A percentile compares a stretch with the other conserved stretches of the same genome.
Conservation (phyloP, 2,888 invertebrate species). For the Scaptomyza cyrtandrae region DNA sequence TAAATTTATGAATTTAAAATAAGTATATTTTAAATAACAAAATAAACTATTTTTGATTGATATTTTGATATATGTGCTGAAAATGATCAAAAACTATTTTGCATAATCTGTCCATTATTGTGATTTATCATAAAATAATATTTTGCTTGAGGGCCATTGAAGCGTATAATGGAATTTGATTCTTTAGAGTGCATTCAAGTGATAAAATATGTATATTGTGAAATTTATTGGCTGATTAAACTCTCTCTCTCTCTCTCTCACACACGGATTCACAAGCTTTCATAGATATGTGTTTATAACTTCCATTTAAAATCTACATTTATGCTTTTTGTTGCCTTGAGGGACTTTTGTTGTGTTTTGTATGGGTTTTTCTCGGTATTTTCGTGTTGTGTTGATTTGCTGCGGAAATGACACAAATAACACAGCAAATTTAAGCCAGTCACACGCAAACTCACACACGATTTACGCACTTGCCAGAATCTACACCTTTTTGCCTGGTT, state of each 20-base stretch:
- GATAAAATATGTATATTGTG: slow-evolving; percentile 65
- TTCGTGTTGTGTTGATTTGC: slow-evolving; percentile 65
- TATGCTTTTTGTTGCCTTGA: slow-evolving; percentile 28
- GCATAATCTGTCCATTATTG: slow-evolving; percentile 42
- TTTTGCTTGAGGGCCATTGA: slow-evolving; percentile 27
- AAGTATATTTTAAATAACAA: too few species aligned
- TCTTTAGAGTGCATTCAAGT: slow-evolving; percentile 62
- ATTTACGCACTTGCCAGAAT: slow-evolving; percentile 38
- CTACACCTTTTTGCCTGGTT: slow-evolving; percentile 56
- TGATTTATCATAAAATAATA: slow-evolving; percentile 26
- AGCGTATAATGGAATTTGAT: slow-evolving; percentile 48
- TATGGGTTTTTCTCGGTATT: slow-evolving; percentile 52
- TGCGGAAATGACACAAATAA: slow-evolving; percentile 77
- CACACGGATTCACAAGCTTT: slow-evolving; percentile 25
- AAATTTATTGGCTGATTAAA: slow-evolving; percentile 75
- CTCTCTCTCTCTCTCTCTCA: slow-evolving; percentile 28
- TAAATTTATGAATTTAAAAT: too few species aligned
- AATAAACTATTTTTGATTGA: too few species aligned
- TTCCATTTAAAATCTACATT: slow-evolving; percentile 42
- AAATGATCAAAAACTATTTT: slow-evolving; percentile 35
- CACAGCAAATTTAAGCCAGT: slow-evolving; percentile 75
- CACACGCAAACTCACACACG: slow-evolving; percentile 28
- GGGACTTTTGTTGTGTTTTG: slow-evolving; percentile 40
- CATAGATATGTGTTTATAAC: slow-evolving; percentile 18
- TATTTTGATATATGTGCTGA: not conserved